phyloP scores from a whole-genome alignment of 2,888 invertebrate species.

The Acronicta aceris region DNA sequence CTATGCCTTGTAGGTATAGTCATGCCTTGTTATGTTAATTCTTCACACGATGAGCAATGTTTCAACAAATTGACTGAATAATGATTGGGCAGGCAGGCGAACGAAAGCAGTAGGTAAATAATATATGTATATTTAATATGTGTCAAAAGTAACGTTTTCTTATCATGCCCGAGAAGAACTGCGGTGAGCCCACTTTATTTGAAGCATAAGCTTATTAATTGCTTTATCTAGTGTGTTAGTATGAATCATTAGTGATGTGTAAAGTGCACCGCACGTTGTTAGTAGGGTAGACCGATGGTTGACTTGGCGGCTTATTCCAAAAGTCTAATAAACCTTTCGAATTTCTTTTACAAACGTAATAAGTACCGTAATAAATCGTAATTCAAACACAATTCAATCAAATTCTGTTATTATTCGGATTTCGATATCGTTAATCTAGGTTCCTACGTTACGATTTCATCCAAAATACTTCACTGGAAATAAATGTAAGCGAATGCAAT shows the following conservation, averaged over 20 bases:
- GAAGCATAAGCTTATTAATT: conserved; percentile 36
- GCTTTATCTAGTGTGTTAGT: conserved; percentile 23
- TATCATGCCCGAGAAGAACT: conserved; percentile 28
- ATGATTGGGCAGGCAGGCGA: neutral
- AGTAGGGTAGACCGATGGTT: conserved; percentile 16
- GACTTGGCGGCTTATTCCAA: neutral
- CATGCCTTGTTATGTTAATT: neutral
- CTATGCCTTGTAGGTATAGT: neutral
- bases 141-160: neutral
- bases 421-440: too few relatives aligned
- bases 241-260: conserved; percentile 37
- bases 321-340: too few relatives aligned
- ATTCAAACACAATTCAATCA: too few relatives aligned
- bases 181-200: conserved; percentile 27
- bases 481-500: too few relatives aligned
- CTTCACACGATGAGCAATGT: neutral
- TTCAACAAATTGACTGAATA: neutral
- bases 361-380: too few relatives aligned
- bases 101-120: neutral
- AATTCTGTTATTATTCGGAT: too few relatives aligned
- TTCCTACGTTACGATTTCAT: too few relatives aligned
- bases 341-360: too few relatives aligned
- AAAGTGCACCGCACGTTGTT: conserved; percentile 43
- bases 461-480: too few relatives aligned
- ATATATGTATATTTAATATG: neutral